Percentiles rank a stretch among this genome's conserved stretches.
These are phyloP conservation scores for Ephestia elutella DNA, from an alignment of 1,140 invertebrate species.

Conservation along the genomic window DNA sequence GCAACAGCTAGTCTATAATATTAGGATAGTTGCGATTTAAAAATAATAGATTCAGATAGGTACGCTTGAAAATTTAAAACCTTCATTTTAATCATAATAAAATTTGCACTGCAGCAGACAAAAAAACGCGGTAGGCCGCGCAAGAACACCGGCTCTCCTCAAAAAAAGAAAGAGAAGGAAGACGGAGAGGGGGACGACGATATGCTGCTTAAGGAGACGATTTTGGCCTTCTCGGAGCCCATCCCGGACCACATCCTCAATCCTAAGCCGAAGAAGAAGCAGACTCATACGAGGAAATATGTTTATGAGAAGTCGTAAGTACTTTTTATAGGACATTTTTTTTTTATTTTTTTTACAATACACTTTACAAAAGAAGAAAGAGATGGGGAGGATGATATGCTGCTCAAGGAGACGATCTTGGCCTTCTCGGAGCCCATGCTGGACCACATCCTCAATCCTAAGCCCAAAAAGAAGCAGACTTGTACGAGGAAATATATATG, in stretches of 20 bases:
- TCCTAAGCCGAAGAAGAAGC: constrained; percentile 58
- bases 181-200: constrained; percentile 48
- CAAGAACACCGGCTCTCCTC: constrained; percentile 23
- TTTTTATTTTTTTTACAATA: background rate
- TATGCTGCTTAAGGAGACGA: constrained; percentile 64
- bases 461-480: constrained; percentile 52
- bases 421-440: constrained; percentile 67
- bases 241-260: constrained; percentile 65
- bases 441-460: constrained; percentile 60
- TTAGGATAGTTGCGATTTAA: too few relatives aligned
- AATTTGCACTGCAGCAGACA: constrained; percentile 21
- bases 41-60: too few relatives aligned
- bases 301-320: constrained; percentile 70
- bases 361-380: too few relatives aligned
- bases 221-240: constrained; percentile 65
- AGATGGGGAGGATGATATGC: constrained; percentile 44
- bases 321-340: background rate
- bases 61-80: too few relatives aligned
- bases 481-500: constrained; percentile 62
- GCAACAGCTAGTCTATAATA: too few relatives aligned
- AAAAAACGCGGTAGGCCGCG: constrained; percentile 52
- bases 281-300: constrained; percentile 56
- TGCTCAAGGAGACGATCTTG: constrained; percentile 66
- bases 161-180: constrained; percentile 31
- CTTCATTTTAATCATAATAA: too few relatives aligned